A percentile compares a stretch with the other conserved stretches of the same genome.
Evolutionary conservation across 2,797 vertebrate species (phyloP).

Genomic region (Sebastes steindachneri): DNA sequence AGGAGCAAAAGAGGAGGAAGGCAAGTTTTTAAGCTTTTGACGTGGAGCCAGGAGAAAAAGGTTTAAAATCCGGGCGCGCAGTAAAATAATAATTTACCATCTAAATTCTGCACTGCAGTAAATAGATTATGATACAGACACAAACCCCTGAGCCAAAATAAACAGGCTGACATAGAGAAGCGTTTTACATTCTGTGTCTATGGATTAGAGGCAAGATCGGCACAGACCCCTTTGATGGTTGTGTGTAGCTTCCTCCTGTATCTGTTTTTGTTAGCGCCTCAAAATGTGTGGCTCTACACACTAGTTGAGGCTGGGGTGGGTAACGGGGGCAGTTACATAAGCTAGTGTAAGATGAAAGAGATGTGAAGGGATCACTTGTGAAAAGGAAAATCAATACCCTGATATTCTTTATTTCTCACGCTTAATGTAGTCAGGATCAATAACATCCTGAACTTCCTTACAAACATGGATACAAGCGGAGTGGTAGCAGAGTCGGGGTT

Average conservation of each 20-base stretch:
- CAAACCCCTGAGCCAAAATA: conserved; percentile 58
- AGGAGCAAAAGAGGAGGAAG: conserved; percentile 35
- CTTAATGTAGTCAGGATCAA: conserved; percentile 55
- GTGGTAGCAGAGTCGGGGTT: background rate
- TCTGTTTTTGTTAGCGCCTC: conserved; percentile 52
- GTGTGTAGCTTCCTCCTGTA: conserved; percentile 25
- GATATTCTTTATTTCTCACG: conserved; percentile 55
- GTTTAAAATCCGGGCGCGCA: conserved; percentile 41
- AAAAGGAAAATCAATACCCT: conserved; percentile 60
- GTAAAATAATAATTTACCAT: conserved; percentile 60
- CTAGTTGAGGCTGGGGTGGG: conserved; percentile 64
- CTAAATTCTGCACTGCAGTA: conserved; percentile 64
- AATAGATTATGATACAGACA: conserved; percentile 70
- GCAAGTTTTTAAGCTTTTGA: conserved; percentile 61
- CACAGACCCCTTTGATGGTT: conserved; percentile 52
- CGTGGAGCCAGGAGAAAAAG: conserved; percentile 41
- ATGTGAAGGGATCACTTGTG: conserved; percentile 58
- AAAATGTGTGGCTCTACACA: conserved; percentile 45
- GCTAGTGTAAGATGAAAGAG: conserved; percentile 51
- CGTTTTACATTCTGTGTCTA: conserved; percentile 56
- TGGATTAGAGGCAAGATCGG: conserved; percentile 68
- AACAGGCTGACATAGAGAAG: conserved; percentile 57
- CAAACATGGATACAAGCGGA: conserved; percentile 18
- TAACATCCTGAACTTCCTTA: conserved; percentile 45
- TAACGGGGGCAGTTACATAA: conserved; percentile 78